Conservation (phyloP, 2,113 vertebrate genomes). For the Melanerpes formicivorus region DNA sequence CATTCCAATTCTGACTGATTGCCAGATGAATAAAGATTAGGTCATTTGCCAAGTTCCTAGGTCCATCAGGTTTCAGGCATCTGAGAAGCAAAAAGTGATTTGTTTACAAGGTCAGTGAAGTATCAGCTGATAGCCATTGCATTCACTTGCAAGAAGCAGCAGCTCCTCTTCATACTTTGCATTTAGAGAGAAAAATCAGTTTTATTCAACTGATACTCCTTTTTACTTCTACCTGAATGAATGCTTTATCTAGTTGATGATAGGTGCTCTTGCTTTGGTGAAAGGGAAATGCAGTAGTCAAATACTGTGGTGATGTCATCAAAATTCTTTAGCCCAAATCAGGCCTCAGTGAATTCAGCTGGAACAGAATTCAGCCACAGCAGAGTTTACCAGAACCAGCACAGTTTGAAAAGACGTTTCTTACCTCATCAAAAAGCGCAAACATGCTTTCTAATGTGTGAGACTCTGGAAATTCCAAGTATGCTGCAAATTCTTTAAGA, state of each 20-base stretch:
- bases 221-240: neutral
- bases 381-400: neutral
- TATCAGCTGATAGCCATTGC: neutral
- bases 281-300: neutral
- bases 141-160: neutral
- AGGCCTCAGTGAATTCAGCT: neutral
- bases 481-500: constrained; percentile 84
- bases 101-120: neutral
- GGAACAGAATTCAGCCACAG: neutral
- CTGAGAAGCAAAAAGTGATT: neutral
- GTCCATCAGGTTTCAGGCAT: neutral
- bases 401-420: neutral
- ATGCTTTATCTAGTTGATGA: neutral
- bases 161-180: neutral
- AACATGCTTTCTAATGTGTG: constrained; percentile 87
- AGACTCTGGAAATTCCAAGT: constrained; percentile 84
- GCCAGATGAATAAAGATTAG: neutral
- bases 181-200: neutral
- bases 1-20: neutral
- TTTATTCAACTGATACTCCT: neutral
- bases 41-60: neutral
- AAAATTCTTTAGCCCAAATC: neutral
- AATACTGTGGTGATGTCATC: neutral
- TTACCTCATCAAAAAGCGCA: constrained; percentile 93
- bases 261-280: neutral